These are phyloP conservation scores for Drosophila rellima DNA, from an alignment of 2,888 invertebrate species.

Conservation along the genomic window DNA sequence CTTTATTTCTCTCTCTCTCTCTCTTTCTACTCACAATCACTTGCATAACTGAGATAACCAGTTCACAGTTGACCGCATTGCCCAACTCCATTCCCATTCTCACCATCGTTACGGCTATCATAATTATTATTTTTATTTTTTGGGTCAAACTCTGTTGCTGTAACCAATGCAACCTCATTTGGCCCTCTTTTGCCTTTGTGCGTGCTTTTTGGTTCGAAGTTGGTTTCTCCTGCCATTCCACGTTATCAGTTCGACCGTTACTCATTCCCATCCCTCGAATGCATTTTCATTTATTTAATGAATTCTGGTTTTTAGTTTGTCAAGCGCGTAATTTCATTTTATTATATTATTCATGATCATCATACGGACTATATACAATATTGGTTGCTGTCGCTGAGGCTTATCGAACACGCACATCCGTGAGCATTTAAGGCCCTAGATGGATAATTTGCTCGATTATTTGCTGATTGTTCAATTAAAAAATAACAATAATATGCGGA, in stretches of 20 bases:
- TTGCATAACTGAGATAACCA: conserved; percentile 44
- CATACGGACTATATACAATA: conserved; percentile 1
- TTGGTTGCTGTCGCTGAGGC: background rate
- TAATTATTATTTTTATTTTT: conserved; percentile 40
- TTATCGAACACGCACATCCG: conserved; percentile 45
- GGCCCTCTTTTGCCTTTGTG: conserved; percentile 32
- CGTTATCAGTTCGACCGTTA: conserved; percentile 29
- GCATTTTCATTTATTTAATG: conserved; percentile 40
- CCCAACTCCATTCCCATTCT: conserved; percentile 7
- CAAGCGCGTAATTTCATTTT: conserved; percentile 32
- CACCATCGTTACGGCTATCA: conserved; percentile 10
- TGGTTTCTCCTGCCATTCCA: conserved; percentile 18
- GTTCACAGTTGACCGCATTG: conserved; percentile 53
- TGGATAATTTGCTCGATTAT: conserved; percentile 29
- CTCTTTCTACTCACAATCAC: background rate
- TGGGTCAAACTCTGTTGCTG: conserved; percentile 29
- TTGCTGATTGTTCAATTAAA: conserved; percentile 6
- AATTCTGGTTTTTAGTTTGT: conserved; percentile 32
- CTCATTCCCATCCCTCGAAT: background rate
- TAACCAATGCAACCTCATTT: conserved; percentile 20
- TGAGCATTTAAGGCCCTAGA: conserved; percentile 24
- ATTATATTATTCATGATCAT: conserved; percentile 10
- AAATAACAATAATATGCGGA: background rate
- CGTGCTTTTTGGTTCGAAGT: conserved; percentile 21
- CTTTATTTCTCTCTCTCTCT: background rate